Evolutionary conservation across 2,113 vertebrate genomes (phyloP), one percentile per base, ranked within the genome.

Genomic region (Heliornis fulica): DNA sequence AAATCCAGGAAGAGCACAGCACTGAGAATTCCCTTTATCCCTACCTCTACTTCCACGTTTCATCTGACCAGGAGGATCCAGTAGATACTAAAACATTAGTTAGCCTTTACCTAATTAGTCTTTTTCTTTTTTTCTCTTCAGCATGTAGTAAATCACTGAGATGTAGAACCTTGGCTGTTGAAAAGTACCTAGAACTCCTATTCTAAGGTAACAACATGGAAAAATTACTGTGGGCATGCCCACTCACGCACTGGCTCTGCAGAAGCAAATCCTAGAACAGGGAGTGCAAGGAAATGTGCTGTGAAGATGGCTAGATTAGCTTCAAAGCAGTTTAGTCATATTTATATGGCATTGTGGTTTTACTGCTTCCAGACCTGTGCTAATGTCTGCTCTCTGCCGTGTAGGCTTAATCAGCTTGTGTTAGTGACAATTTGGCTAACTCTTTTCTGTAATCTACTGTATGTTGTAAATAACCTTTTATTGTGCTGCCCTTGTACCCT

Each of bases 371-470:
- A 56, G 71, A 45, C 13, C 10, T 65, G 28, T 72, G 61, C 7
- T 64, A 38, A 31, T 29, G 32, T 29, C 53, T 90, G 43, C 40
- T 76, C 3, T 77, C 48, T 94, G 82, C 85, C 13, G 4, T 2
- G 5, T 38, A 66, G 54, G 50, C 26, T 92, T 94, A 86, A 93
- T 72, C 94, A 93, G 90, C 70, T 91, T 90, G 64, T 86, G 32
- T 36, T 74, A 34, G 59, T 77, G 90, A 81, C 87, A 88, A 83
- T 85, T 85, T 93, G 66, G 79, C 78, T 60, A 82, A 88, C 66
- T 50, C n/a, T 64, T 72, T 71, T 2, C 0, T 43, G 17, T 96
- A 91, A 93, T 85, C 82, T 28, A 32, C 75, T 79, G 48, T 83
- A 34, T 53, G 66, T 65, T 83, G 75, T 88, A 72, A 94, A 85